Evolutionary conservation across 2,888 invertebrate species (phyloP), one percentile per base, ranked within the genome.

Genomic region (Drosophila affinis): DNA sequence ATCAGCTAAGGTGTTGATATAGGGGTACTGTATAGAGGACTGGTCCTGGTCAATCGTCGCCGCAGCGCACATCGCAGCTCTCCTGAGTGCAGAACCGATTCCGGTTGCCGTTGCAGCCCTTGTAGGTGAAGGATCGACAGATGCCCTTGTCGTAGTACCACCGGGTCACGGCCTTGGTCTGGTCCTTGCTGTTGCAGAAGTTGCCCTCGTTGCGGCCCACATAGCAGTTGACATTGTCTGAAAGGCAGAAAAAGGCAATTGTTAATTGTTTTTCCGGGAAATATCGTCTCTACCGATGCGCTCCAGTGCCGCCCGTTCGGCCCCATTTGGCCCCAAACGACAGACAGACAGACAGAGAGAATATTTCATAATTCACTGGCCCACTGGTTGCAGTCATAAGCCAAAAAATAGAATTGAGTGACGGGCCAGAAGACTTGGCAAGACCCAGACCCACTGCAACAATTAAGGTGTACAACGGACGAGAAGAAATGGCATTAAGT

Each of bases 51-150:
- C 58, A 78, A 29, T 65, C 72, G 17, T 76, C 73, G n/a, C 96
- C 96, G 87, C 97, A 97, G 45, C 94, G 94, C 70, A 96, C 92
- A 90, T 96, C 94, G 90, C 96, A 97, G 87, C 95, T 95, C 75
- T 96, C 96, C 87, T 95, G 94, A 0, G 95, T 94, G 71, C 94
- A 93, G 92, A 95, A 97, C 67, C 95, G 93, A 92, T 97, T 97
- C 47, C 94, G 94, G 85, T 95, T 96, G 55, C 96, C 95, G 29
- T 94, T 94, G 91, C 97, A 97, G 44, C 94, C 95, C n/a, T 94
- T 94, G 82, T 95, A 97, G 78, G 93, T 92, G 89, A 96, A 96
- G 9, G 94, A 93, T 48, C 93, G 92, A 88, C 96, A 96, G 2
- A 90, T 90, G 1, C 90, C 90, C 0, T 93, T 90, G 89, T 98